Percentiles rank a stretch among this genome's conserved stretches.
phyloP scores from a whole-genome alignment of 2,113 vertebrate species.

The Megaptera novaeangliae region DNA sequence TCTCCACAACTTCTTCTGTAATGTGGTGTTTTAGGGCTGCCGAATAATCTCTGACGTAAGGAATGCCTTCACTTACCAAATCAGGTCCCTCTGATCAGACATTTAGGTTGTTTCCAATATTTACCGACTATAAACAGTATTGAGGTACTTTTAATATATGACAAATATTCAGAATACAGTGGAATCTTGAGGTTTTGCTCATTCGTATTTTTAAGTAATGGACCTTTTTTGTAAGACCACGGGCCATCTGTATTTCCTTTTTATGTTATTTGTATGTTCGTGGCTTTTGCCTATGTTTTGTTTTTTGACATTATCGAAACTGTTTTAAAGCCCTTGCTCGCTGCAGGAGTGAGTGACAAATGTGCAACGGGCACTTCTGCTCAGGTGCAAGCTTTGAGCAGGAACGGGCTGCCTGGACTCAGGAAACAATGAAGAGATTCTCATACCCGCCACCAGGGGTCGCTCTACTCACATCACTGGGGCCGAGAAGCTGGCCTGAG shows the following conservation, averaged over 20 bases:
- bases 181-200: neutral
- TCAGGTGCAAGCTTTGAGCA: accelerated
- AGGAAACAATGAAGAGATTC: neutral
- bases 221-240: neutral
- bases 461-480: neutral
- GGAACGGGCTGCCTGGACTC: neutral
- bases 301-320: accelerated
- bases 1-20: neutral
- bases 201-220: accelerated
- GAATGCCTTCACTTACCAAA: accelerated
- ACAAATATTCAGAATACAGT: neutral
- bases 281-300: neutral
- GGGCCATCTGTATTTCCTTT: neutral
- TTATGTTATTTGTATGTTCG: too few species aligned
- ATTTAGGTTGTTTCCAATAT: neutral
- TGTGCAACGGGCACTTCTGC: accelerated
- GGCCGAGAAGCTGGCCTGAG: accelerated
- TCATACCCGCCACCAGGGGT: neutral
- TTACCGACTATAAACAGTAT: accelerated
- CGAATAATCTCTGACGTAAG: accelerated
- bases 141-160: neutral
- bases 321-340: neutral
- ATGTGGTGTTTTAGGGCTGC: accelerated
- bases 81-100: neutral
- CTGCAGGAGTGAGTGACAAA: neutral